Evolutionary conservation across 2,888 invertebrate genomes (phyloP).

Genomic region (Oegoconia quadripuncta): DNA sequence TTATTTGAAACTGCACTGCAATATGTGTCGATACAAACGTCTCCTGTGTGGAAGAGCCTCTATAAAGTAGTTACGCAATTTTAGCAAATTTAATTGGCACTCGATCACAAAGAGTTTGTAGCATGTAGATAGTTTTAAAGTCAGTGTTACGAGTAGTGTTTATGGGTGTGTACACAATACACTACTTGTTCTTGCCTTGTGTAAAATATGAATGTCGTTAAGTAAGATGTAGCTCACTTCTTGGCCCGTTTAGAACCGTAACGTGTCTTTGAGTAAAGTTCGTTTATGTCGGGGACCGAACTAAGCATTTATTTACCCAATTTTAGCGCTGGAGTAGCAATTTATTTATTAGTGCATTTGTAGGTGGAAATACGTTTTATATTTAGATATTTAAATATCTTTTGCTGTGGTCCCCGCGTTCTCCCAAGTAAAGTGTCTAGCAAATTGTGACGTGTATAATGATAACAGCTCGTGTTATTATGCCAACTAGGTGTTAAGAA

Average conservation of each 20-base stretch:
- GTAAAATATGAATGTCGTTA: constrained; percentile 25
- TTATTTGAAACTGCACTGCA: too few relatives aligned
- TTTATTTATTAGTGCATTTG: too few relatives aligned
- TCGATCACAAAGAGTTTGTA: constrained; percentile 13
- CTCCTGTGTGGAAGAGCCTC: too few relatives aligned
- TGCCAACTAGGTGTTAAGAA: constrained; percentile 45
- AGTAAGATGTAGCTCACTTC: constrained; percentile 15
- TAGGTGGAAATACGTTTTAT: constrained; percentile 6
- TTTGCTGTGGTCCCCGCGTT: constrained; percentile 32
- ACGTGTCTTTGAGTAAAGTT: not conserved
- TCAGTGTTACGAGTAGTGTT: constrained; percentile 28
- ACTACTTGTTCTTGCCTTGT: constrained; percentile 50
- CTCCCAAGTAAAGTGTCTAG: constrained; percentile 10
- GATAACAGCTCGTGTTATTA: constrained; percentile 26
- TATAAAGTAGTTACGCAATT: too few relatives aligned
- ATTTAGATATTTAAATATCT: constrained; percentile 23
- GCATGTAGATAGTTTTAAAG: constrained; percentile 23
- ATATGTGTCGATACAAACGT: not conserved
- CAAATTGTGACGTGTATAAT: constrained; percentile 16
- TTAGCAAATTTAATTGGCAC: not conserved
- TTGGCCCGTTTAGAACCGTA: not conserved
- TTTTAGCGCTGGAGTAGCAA: too few relatives aligned
- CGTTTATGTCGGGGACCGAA: not conserved
- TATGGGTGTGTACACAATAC: constrained; percentile 21
- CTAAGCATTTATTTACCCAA: too few relatives aligned